Conservation (phyloP, 2,888 invertebrate genomes). For the Metalampra italica region DNA sequence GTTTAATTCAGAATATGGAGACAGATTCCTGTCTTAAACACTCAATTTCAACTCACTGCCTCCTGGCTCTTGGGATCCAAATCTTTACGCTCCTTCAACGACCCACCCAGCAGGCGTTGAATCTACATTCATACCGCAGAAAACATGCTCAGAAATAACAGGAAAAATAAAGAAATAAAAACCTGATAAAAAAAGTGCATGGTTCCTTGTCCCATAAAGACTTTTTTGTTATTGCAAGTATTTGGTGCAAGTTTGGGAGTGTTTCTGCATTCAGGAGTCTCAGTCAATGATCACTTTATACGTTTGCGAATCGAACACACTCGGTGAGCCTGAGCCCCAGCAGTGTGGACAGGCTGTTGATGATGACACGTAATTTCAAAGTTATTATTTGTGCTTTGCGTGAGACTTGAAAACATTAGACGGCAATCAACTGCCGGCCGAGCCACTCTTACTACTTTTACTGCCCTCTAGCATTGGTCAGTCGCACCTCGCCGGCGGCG, state of each 20-base stretch:
- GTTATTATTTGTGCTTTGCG: too few relatives aligned
- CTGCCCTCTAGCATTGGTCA: too few relatives aligned
- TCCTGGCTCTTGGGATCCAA: constrained; percentile 82
- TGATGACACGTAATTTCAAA: too few relatives aligned
- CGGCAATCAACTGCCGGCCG: too few relatives aligned
- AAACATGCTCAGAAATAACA: constrained; percentile 38
- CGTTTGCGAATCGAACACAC: neutral
- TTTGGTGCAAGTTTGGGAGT: constrained; percentile 3
- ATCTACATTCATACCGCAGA: constrained; percentile 76
- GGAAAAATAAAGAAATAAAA: constrained; percentile 35
- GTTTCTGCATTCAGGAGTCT: neutral
- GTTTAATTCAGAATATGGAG: constrained; percentile 14
- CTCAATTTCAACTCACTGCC: constrained; percentile 80
- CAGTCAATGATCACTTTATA: neutral
- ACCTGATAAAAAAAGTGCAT: constrained; percentile 27
- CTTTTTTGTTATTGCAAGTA: constrained; percentile 9
- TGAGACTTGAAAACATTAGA: too few relatives aligned
- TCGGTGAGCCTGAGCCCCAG: too few relatives aligned
- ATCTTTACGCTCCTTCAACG: constrained; percentile 81
- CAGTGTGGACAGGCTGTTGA: too few relatives aligned
- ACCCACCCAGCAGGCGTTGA: constrained; percentile 85
- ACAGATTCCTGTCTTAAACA: constrained; percentile 11
- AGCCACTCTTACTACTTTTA: too few relatives aligned
- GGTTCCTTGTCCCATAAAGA: constrained; percentile 28
- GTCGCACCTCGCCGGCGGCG: too few relatives aligned